These are phyloP conservation scores for Coturnix japonica DNA, from an alignment of 2,113 vertebrate species.

Conservation along the genomic window DNA sequence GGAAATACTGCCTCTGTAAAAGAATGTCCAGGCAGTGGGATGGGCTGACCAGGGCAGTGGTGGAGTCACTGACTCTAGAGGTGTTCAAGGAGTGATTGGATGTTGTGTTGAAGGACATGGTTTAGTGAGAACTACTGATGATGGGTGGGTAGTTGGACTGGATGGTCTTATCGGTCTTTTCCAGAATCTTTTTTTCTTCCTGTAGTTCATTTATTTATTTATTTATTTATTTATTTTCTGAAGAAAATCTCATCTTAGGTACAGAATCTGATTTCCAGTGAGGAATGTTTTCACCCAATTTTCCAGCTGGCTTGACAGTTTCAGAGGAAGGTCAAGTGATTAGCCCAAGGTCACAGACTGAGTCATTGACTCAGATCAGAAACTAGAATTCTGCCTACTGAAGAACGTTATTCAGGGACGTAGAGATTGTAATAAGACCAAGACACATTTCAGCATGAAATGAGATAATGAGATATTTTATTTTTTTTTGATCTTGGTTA, in stretches of 20 bases:
- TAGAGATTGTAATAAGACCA: conserved; percentile 32
- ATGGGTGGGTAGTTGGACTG: too few species aligned
- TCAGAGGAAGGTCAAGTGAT: conserved; percentile 59
- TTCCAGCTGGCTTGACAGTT: conserved; percentile 31
- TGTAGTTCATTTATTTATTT: background rate
- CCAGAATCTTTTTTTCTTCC: conserved; percentile 20
- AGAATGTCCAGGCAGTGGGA: too few species aligned
- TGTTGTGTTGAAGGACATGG: too few species aligned
- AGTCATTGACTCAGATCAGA: conserved; percentile 48
- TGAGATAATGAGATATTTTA: background rate
- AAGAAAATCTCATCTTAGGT: background rate
- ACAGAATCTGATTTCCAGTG: background rate
- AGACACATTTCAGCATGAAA: conserved; percentile 35
- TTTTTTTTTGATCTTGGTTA: background rate
- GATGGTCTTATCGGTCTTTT: too few species aligned
- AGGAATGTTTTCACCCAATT: conserved; percentile 31
- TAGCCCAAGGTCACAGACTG: conserved; percentile 40
- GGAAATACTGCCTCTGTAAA: too few species aligned
- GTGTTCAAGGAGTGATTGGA: too few species aligned
- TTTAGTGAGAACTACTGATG: too few species aligned
- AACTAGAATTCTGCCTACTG: background rate
- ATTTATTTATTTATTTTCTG: background rate
- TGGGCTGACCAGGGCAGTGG: too few species aligned
- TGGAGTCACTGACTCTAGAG: too few species aligned
- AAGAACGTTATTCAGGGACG: background rate